These are phyloP conservation scores for Syrphus vitripennis DNA, from an alignment of 2,888 invertebrate genomes.

Conservation along the genomic window DNA sequence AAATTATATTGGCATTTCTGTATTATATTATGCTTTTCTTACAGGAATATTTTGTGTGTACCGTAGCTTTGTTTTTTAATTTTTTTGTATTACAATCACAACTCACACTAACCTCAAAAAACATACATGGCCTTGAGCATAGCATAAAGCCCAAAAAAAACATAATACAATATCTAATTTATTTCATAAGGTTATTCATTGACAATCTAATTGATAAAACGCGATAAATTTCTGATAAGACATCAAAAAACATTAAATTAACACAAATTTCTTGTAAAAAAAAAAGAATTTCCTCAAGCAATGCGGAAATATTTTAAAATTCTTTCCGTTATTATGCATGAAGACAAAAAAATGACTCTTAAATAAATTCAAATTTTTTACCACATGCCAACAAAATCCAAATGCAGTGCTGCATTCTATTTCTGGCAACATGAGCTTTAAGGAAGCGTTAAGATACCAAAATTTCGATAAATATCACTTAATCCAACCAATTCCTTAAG, in stretches of 20 bases:
- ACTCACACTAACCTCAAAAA: neutral
- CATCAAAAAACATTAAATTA: neutral
- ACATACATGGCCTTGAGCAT: neutral
- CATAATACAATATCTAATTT: neutral
- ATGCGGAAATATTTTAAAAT: constrained; percentile 52
- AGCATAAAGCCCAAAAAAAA: neutral
- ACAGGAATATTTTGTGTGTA: too few species aligned
- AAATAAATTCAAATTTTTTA: constrained; percentile 33
- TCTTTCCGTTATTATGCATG: constrained; percentile 35
- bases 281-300: constrained; percentile 21
- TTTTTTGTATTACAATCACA: too few species aligned
- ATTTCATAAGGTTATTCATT: neutral
- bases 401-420: constrained; percentile 39
- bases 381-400: constrained; percentile 27
- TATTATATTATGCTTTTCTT: too few species aligned
- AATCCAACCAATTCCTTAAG: constrained; percentile 24
- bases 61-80: too few species aligned
- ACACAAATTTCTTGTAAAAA: constrained; percentile 2
- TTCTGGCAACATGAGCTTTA: constrained; percentile 44
- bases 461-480: constrained; percentile 49
- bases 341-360: constrained; percentile 20
- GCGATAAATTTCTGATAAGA: neutral
- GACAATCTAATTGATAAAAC: neutral
- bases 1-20: too few species aligned
- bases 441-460: constrained; percentile 36